phyloP scores from a whole-genome alignment of 1,140 invertebrate species.

The Drosophila obscura region DNA sequence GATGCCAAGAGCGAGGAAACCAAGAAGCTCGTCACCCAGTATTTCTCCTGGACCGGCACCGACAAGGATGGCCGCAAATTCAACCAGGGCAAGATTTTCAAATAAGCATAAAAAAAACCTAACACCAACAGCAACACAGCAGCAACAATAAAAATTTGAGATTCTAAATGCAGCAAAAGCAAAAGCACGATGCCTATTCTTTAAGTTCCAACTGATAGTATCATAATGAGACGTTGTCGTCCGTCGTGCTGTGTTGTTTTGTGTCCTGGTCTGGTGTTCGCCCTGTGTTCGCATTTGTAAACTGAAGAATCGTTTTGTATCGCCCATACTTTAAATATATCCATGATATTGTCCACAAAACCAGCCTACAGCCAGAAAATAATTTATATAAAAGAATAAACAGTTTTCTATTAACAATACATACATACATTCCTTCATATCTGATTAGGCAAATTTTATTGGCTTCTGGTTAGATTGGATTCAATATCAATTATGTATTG shows the following conservation, averaged over 20 bases:
- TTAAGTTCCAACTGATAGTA: constrained; percentile 71
- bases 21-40: constrained; percentile 95
- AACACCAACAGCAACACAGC: constrained; percentile 23
- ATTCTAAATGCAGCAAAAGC: constrained; percentile 51
- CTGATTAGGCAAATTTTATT: constrained; percentile 59
- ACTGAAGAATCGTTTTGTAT: constrained; percentile 60
- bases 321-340: constrained; percentile 23
- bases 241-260: constrained; percentile 49
- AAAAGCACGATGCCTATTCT: constrained; percentile 51
- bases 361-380: constrained; percentile 57
- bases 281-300: constrained; percentile 45
- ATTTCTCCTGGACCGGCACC: constrained; percentile 95
- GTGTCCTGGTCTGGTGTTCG: constrained; percentile 32
- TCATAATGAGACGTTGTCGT: constrained; percentile 40
- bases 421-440: constrained; percentile 6
- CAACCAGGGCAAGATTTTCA: constrained; percentile 99
- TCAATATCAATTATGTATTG: constrained; percentile 37
- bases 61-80: constrained; percentile 96
- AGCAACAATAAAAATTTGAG: constrained; percentile 53
- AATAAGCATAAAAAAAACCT: constrained; percentile 87
- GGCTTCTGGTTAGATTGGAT: constrained; percentile 42
- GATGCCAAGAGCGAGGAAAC: constrained; percentile 92
- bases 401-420: constrained; percentile 63
- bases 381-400: constrained; percentile 68
- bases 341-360: constrained; percentile 46